Evolutionary conservation across 2,888 invertebrate species (phyloP), one percentile per base, ranked within the genome.

Genomic region (Sinohyriopsis cumingii): DNA sequence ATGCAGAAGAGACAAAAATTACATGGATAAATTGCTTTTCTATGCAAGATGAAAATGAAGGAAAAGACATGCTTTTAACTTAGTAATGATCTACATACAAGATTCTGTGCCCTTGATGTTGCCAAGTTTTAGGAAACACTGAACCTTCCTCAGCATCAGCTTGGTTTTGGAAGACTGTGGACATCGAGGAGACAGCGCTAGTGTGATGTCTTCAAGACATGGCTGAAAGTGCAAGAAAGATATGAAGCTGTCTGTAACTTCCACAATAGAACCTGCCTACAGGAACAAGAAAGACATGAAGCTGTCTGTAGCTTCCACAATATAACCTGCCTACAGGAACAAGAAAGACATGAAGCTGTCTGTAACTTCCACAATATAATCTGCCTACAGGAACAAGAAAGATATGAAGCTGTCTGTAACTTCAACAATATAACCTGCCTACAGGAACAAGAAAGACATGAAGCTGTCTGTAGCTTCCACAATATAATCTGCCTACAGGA

Each of bases 131-230:
- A 91, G 88, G 74, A 92, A 91, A 88, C 94, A 94, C 80, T 93
- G 92, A 0, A 92, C 93, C 80, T 92, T 92, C 56, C 95, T 92
- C 18, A 94, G 84, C 66, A 93, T 90, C 67, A 95, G 90, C 89
- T 95, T 95, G 81, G 93, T 92, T 24, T 90, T 90, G 64, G 93
- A 90, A 67, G 92, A 91, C 45, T 88, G 83, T 0, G 95, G 94
- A 86, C 94, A 94, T 19, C 92, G 92, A 73, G 91, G 90, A 53
- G 91, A 74, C 64, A 85, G 67, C 19, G 86, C 87, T 53, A 77
- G 62, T n/a, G 78, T 72, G 15, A 87, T 85, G 68, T 88, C 88
- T 0, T 56, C 66, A 53, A 88, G 59, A 67, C 86, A 87, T 19
- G 78, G 78, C 86, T 86, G 65, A 5, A 65, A 71, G 15, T 45